Percentiles rank a stretch among this genome's conserved stretches.
phyloP scores from a whole-genome alignment of 2,888 invertebrate species.

The Glaucopsyche alexis region DNA sequence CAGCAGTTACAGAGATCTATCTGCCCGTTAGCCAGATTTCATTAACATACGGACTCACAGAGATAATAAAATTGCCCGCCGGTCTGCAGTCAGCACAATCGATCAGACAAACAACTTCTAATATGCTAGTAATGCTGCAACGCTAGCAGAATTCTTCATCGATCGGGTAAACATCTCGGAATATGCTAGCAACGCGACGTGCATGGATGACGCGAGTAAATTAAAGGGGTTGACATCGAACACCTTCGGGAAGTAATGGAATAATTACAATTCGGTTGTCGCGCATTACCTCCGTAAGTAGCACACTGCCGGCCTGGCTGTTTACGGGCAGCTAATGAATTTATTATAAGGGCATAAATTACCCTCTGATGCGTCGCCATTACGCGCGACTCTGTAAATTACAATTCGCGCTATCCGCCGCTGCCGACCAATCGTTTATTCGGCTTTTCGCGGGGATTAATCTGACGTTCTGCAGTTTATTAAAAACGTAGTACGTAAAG shows the following conservation, averaged over 20 bases:
- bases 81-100: neutral
- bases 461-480: conserved; percentile 45
- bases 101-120: neutral
- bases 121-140: neutral
- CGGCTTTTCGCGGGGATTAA: conserved; percentile 56
- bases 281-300: neutral
- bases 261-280: conserved; percentile 24
- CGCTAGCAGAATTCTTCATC: neutral
- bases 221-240: neutral
- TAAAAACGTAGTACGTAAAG: conserved; percentile 42
- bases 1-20: conserved; percentile 18
- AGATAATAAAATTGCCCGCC: conserved; percentile 4
- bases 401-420: conserved; percentile 65
- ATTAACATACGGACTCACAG: conserved; percentile 4
- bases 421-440: conserved; percentile 64
- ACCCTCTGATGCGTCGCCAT: conserved; percentile 74
- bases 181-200: too few relatives aligned
- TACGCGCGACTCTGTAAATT: conserved; percentile 71
- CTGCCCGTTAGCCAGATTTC: conserved; percentile 20
- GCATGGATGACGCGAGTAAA: neutral
- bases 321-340: conserved; percentile 63
- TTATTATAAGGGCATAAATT: conserved; percentile 79
- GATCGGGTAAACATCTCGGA: neutral
- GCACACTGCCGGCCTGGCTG: conserved; percentile 9
- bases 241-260: conserved; percentile 1